A percentile compares a stretch with the other conserved stretches of the same genome.
Evolutionary conservation across 1,140 invertebrate genomes (phyloP).

Genomic region (Platorchestia sp.): DNA sequence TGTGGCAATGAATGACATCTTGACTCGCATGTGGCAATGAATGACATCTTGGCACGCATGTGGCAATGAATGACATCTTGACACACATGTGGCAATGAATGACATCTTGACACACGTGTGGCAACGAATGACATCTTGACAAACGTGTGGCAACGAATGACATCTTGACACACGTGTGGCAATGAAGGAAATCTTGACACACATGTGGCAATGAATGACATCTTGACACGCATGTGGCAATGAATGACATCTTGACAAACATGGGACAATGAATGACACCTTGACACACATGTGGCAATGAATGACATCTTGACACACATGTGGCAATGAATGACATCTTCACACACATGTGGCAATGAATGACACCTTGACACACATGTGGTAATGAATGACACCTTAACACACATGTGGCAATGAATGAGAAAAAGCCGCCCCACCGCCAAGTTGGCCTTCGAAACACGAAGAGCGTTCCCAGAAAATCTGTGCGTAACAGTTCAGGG

Average conservation of each 20-base stretch:
- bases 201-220: not conserved
- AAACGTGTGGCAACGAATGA: not conserved
- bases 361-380: not conserved
- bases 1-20: not conserved
- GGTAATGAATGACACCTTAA: too few relatives aligned
- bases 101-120: not conserved
- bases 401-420: too few relatives aligned
- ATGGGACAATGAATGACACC: not conserved
- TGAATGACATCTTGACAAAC: not conserved
- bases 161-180: not conserved
- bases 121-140: not conserved
- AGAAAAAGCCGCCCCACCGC: too few relatives aligned
- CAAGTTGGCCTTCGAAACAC: too few relatives aligned
- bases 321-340: not conserved
- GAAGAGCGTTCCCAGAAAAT: not conserved
- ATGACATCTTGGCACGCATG: not conserved
- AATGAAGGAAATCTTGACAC: not conserved
- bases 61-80: too few relatives aligned
- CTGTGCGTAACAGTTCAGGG: not conserved
- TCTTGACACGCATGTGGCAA: not conserved
- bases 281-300: not conserved
- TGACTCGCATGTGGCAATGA: not conserved
- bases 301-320: not conserved
- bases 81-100: too few relatives aligned
- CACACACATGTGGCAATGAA: not conserved